A percentile compares a stretch with the other conserved stretches of the same genome.
Conservation (phyloP, 2,113 vertebrate genomes). For the Pollachius pollachius region DNA sequence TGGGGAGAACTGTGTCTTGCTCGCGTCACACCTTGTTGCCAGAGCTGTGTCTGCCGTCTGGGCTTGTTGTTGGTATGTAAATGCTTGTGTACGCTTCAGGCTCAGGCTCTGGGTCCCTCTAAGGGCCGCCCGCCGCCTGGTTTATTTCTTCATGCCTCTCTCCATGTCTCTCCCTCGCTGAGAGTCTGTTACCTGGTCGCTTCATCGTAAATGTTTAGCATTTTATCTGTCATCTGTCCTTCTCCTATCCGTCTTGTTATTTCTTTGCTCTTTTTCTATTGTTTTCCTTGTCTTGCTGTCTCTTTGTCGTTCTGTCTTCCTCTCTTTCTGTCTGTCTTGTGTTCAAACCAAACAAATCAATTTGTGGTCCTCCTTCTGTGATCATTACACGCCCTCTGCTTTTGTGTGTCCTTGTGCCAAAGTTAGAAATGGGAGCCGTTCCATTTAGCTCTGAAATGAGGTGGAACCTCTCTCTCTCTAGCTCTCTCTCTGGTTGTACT, state of each 20-base stretch:
- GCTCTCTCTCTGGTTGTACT: too few relatives aligned
- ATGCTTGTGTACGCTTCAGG: conserved; percentile 38
- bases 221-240: too few relatives aligned
- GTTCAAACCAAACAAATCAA: too few relatives aligned
- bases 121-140: conserved; percentile 8
- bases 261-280: background rate
- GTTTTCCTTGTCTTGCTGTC: background rate
- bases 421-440: background rate
- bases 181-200: too few relatives aligned
- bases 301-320: too few relatives aligned
- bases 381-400: too few relatives aligned
- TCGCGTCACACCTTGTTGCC: conserved; percentile 63
- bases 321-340: too few relatives aligned
- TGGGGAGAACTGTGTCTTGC: conserved; percentile 36
- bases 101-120: conserved; percentile 23
- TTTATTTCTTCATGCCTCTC: background rate
- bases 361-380: too few relatives aligned
- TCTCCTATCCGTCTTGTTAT: too few relatives aligned
- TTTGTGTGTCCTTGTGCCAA: background rate
- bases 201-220: too few relatives aligned
- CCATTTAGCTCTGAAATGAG: conserved; percentile 34
- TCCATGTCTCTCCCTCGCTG: background rate
- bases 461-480: conserved; percentile 19
- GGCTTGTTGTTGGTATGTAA: conserved; percentile 71
- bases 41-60: conserved; percentile 60